phyloP scores from a whole-genome alignment of 2,888 invertebrate genomes.

The Lissocephala sabroskyi region DNA sequence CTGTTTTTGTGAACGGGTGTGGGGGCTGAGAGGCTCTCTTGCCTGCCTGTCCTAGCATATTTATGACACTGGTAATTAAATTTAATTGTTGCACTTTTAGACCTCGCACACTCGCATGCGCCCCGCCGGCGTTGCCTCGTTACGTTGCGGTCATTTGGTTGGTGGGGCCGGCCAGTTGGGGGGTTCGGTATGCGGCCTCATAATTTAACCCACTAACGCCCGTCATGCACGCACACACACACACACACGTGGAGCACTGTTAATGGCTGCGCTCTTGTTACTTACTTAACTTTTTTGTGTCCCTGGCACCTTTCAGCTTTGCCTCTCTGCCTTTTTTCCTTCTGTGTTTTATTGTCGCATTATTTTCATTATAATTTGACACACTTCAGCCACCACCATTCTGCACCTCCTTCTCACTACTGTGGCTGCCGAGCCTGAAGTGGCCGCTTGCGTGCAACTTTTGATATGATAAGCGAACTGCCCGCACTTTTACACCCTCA shows the following conservation, averaged over 20 bases:
- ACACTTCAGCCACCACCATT: constrained; percentile 29
- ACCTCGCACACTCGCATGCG: background rate
- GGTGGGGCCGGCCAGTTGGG: background rate
- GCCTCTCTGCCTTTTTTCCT: background rate
- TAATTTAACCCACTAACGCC: constrained; percentile 28
- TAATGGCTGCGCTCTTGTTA: too few relatives aligned
- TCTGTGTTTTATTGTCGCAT: constrained; percentile 27
- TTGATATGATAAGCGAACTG: constrained; percentile 50
- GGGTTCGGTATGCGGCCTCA: constrained; percentile 5
- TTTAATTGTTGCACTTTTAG: constrained; percentile 59
- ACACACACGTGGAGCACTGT: background rate
- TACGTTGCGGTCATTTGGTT: constrained; percentile 18
- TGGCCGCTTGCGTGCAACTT: constrained; percentile 40
- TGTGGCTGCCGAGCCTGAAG: background rate
- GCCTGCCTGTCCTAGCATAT: constrained; percentile 44
- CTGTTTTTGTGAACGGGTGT: constrained; percentile 7
- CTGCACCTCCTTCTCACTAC: too few relatives aligned
- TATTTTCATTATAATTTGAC: constrained; percentile 42
- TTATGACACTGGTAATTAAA: constrained; percentile 65
- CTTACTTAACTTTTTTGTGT: background rate
- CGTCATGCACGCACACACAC: constrained; percentile 37
- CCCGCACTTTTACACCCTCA: too few relatives aligned
- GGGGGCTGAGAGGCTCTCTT: too few relatives aligned
- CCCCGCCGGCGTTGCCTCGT: constrained; percentile 3
- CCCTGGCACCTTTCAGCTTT: background rate